Percentiles rank a stretch among this genome's conserved stretches.
These are phyloP conservation scores for Melopsittacus undulatus DNA, from an alignment of 2,797 vertebrate species.

Conservation along the genomic window DNA sequence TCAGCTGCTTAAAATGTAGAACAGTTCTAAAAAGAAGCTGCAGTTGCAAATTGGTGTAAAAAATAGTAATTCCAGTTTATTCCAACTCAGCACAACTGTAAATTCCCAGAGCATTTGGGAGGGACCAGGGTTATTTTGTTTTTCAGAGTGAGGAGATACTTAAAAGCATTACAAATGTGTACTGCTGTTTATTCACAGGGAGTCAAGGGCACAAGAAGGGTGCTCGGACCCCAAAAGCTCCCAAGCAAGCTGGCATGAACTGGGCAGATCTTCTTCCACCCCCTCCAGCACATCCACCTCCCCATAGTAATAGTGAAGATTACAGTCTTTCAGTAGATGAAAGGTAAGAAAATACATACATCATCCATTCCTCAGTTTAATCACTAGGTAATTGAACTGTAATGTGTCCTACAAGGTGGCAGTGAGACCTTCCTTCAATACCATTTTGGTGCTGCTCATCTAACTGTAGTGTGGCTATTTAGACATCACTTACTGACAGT, in stretches of 20 bases:
- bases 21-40: not conserved
- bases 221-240: slow-evolving; percentile 88
- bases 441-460: not conserved
- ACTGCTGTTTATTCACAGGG: slow-evolving; percentile 79
- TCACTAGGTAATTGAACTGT: not conserved
- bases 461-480: not conserved
- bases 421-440: not conserved
- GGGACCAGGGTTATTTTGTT: not conserved
- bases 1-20: not conserved
- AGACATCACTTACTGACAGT: not conserved
- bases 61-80: not conserved
- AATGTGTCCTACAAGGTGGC: not conserved
- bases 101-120: not conserved
- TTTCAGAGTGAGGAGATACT: not conserved
- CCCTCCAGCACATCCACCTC: slow-evolving; percentile 92
- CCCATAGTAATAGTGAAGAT: slow-evolving; percentile 87
- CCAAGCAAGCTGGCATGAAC: slow-evolving; percentile 95
- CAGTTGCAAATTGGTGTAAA: not conserved
- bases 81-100: not conserved
- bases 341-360: slow-evolving; percentile 77
- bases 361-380: slow-evolving; percentile 54
- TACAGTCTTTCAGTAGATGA: slow-evolving; percentile 89
- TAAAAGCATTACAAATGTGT: not conserved
- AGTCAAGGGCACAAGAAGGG: slow-evolving; percentile 98
- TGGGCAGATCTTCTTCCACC: slow-evolving; percentile 97